Evolutionary conservation across 2,888 invertebrate species (phyloP).

Genomic region (Himalopsyche japonica): DNA sequence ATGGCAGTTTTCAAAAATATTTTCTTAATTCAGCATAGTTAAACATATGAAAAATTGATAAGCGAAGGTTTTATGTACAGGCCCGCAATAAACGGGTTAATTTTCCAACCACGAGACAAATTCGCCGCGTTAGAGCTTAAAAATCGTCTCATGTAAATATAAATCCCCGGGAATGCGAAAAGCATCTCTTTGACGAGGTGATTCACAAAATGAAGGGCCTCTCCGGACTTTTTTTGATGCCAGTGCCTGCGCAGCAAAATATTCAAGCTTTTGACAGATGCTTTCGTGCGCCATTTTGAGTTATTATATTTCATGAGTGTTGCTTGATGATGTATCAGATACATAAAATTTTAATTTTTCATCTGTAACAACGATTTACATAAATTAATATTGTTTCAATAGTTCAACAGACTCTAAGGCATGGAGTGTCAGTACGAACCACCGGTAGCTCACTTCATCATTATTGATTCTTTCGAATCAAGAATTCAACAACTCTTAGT

Average conservation of each 20-base stretch:
- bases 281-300: not conserved
- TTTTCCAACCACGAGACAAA: not conserved
- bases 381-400: too few species aligned
- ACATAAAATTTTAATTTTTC: not conserved
- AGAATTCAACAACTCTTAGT: too few species aligned
- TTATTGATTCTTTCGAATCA: too few species aligned
- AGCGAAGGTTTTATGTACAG: too few species aligned
- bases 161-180: not conserved
- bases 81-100: not conserved
- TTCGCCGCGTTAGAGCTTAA: not conserved
- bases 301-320: not conserved
- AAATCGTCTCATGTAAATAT: not conserved
- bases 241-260: not conserved
- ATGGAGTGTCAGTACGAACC: too few species aligned
- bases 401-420: too few species aligned
- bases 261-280: not conserved
- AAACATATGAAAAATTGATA: too few species aligned
- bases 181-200: not conserved
- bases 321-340: not conserved
- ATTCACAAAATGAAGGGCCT: not conserved
- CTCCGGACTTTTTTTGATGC: not conserved
- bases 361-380: not conserved
- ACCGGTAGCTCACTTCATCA: too few species aligned
- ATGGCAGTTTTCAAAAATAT: too few species aligned
- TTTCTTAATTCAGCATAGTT: too few species aligned